Evolutionary conservation across 2,888 invertebrate genomes (phyloP).

Genomic region (Monoplex corrugatus): DNA sequence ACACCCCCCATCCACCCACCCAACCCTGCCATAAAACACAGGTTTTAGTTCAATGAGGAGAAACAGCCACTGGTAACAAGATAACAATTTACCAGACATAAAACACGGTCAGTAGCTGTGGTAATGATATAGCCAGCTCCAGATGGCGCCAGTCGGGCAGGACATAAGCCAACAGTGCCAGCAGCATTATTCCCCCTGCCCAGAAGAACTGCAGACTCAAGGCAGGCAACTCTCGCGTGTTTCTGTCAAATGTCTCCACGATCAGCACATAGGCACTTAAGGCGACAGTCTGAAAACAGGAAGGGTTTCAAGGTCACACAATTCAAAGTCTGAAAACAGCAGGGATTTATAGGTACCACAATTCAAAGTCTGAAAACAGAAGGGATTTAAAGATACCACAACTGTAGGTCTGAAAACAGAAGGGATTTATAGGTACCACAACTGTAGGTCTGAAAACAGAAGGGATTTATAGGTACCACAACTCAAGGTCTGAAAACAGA

Average conservation of each 20-base stretch:
- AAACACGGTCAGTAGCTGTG: conserved; percentile 63
- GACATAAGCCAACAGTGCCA: conserved; percentile 70
- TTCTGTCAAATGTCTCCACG: conserved; percentile 69
- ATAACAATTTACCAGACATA: conserved; percentile 66
- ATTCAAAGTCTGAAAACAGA: too few relatives aligned
- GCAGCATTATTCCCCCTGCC: conserved; percentile 70
- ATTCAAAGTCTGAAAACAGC: too few relatives aligned
- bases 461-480: too few relatives aligned
- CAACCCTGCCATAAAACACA: background rate
- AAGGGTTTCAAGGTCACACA: background rate
- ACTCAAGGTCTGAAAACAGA: too few relatives aligned
- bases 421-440: too few relatives aligned
- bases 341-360: too few relatives aligned
- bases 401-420: too few relatives aligned
- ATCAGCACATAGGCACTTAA: conserved; percentile 71
- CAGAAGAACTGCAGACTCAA: conserved; percentile 71
- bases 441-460: too few relatives aligned
- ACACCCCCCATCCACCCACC: too few relatives aligned
- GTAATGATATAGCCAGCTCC: conserved; percentile 68
- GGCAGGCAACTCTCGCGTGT: conserved; percentile 66
- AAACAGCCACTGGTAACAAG: too few relatives aligned
- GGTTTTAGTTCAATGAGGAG: too few relatives aligned
- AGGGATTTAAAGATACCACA: too few relatives aligned
- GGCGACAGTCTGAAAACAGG: conserved; percentile 67
- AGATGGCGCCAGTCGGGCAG: conserved; percentile 71